These are phyloP conservation scores for Lasioglossum zephyrum DNA, from an alignment of 2,888 invertebrate species.

Conservation along the genomic window DNA sequence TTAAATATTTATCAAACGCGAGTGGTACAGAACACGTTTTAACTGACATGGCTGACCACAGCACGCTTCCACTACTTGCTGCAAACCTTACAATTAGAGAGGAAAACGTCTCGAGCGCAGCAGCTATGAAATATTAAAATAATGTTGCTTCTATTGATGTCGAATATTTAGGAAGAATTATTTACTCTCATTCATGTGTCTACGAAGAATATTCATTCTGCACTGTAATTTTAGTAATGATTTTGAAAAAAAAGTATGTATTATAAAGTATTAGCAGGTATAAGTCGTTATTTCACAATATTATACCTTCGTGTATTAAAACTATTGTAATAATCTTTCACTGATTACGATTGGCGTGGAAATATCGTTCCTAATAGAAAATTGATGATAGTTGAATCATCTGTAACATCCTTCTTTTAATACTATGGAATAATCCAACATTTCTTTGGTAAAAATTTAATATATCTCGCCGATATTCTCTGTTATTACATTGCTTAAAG, in stretches of 20 bases:
- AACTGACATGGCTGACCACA: neutral
- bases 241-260: too few species aligned
- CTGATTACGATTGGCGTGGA: neutral
- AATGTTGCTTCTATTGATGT: neutral
- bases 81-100: neutral
- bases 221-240: neutral
- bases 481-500: neutral
- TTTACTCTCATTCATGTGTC: neutral
- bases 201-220: neutral
- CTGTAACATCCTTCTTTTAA: neutral
- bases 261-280: too few species aligned
- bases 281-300: neutral
- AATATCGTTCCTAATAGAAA: neutral
- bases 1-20: neutral
- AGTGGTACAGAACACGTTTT: neutral
- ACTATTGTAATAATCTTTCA: too few species aligned
- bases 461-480: neutral
- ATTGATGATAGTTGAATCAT: neutral
- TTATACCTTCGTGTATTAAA: too few species aligned
- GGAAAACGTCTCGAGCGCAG: neutral
- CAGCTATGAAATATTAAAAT: neutral
- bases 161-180: neutral
- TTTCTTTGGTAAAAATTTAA: neutral
- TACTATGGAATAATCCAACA: neutral
- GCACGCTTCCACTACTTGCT: neutral